Base-by-base conservation (phyloP, 2,113 vertebrate species). In the Scomber colias region DNA sequence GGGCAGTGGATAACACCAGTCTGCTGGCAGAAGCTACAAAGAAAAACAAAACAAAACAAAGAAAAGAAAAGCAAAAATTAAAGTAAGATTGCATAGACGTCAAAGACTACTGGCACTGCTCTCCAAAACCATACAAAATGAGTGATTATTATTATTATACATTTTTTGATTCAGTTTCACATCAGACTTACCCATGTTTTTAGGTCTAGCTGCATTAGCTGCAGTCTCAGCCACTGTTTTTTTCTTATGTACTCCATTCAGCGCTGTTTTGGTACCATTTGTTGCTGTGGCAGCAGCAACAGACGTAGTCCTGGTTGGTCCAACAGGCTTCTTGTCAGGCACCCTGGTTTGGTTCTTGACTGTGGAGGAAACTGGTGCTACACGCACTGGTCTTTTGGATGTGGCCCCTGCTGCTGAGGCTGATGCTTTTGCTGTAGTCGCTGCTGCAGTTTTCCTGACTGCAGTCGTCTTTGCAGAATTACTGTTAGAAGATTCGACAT, bases 271-370 rank as follows among this genome's bases (percentile, higher is more conserved):
- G 54, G 69, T 83, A 44, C 84, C 66, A 16, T 91, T 93, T 55
- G 82, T 79, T 64, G n/a, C 71, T 1, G 83, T 53, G 45, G 80
- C 27, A 14, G 83, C 75, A 64, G 87, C 67, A 35, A 51, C 56
- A 48, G 88, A 73, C 40, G 87, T 64, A 24, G 80, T 68, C 73
- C 82, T 88, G 31, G 78, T 21, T 3, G 59, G 35, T 66, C 61
- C 90, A 64, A 44, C 74, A 40, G 90, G 66, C 67, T 82, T 95
- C 77, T 69, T 90, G n/a, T 94, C 91, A n/a, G 87, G 77, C 24
- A 61, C 79, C 78, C 84, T 89, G 6, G 62, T 74, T 53, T 85
- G 92, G 62, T 62, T 84, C 63, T 71, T 92, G 55, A 69, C 66
- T 0, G 31, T 53, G 45, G 75, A 30, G 19, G 87, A 55, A 45